Evolutionary conservation across 2,113 vertebrate genomes (phyloP).

Genomic region (Urocitellus parryii): DNA sequence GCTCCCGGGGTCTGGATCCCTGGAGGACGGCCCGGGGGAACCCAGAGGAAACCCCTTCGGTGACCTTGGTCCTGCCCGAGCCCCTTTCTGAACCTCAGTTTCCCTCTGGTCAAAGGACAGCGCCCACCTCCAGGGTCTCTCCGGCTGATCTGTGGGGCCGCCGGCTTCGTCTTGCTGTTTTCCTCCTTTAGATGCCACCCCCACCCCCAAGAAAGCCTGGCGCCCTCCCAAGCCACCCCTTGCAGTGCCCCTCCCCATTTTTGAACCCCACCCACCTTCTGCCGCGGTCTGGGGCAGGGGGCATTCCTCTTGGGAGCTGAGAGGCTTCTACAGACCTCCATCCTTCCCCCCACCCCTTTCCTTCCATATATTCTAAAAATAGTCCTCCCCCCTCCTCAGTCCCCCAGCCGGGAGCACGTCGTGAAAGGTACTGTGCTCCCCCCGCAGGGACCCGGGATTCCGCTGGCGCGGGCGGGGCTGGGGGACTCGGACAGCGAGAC

Average conservation of each 20-base stretch:
- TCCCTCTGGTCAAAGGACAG: background rate
- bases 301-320: constrained; percentile 15
- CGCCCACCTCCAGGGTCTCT: background rate
- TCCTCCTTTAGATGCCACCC: background rate
- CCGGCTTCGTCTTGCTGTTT: background rate
- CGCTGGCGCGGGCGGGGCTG: background rate
- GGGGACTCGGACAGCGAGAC: background rate
- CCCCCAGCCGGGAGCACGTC: background rate
- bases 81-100: background rate
- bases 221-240: background rate
- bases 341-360: background rate
- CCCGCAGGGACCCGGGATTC: constrained; percentile 38
- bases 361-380: constrained; percentile 73
- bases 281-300: background rate
- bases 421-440: background rate
- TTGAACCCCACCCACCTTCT: constrained; percentile 63
- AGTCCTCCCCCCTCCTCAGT: background rate
- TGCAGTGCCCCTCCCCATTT: background rate
- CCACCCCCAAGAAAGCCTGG: background rate
- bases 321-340: constrained; percentile 11
- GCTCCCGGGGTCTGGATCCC: background rate
- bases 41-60: background rate
- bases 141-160: background rate
- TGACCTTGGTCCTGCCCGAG: background rate
- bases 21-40: background rate